Percentiles rank a stretch among this genome's conserved stretches.
Evolutionary conservation across 1,140 invertebrate genomes (phyloP).

Genomic region (Leptestheria dahalacensis): DNA sequence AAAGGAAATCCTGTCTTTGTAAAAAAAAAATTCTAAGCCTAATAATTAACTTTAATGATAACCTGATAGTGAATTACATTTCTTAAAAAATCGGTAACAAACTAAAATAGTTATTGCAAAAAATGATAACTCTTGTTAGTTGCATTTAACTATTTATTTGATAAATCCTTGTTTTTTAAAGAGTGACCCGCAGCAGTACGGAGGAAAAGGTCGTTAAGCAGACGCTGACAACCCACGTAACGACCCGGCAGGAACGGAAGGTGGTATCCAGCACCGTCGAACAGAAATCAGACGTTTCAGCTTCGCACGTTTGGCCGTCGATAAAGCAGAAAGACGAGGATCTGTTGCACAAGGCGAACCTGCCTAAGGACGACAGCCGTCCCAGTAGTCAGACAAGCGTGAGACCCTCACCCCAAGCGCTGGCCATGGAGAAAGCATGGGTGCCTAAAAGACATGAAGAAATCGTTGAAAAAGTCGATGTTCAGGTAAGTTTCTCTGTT

Average conservation of each 20-base stretch:
- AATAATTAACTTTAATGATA: no score
- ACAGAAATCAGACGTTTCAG: neutral
- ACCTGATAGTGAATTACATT: no score
- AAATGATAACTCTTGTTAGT: no score
- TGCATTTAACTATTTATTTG: neutral
- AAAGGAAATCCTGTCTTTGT: no score
- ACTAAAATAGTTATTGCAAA: no score
- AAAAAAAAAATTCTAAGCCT: no score
- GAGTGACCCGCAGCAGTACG: neutral
- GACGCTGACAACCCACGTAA: neutral
- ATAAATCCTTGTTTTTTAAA: neutral
- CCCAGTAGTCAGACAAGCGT: neutral
- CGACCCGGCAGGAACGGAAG: neutral
- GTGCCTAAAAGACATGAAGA: slow-evolving; percentile 18
- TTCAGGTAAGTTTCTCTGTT: no score
- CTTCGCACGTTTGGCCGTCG: neutral
- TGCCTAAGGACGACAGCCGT: neutral
- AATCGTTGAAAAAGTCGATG: neutral
- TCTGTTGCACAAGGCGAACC: neutral
- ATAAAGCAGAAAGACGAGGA: neutral
- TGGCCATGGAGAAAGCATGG: slow-evolving; percentile 46
- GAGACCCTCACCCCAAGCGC: slow-evolving; percentile 34
- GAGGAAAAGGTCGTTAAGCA: neutral
- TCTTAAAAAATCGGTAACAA: no score
- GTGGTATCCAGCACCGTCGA: neutral